Conservation (phyloP, 2,888 invertebrate species). For the Chorisops tibialis region DNA sequence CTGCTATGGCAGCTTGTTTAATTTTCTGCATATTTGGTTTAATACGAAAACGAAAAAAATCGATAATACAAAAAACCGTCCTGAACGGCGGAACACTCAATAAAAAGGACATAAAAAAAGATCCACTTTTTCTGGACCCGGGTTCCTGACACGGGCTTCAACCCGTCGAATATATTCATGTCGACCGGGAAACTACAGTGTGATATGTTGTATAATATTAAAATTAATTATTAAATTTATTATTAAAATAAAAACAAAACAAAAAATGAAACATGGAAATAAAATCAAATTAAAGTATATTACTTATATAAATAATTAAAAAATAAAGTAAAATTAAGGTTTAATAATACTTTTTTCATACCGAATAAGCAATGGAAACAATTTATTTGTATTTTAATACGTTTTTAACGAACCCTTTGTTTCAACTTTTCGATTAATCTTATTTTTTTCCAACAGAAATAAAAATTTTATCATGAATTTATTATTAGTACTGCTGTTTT, state of each 20-base stretch:
- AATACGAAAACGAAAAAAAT: conserved; percentile 57
- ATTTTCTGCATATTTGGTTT: conserved; percentile 60
- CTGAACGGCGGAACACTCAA: conserved; percentile 51
- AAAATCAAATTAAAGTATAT: conserved; percentile 7
- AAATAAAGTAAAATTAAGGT: too few species aligned
- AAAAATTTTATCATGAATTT: too few species aligned
- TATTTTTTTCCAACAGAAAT: too few species aligned
- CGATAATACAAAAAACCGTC: conserved; percentile 55
- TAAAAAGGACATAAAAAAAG: conserved; percentile 61
- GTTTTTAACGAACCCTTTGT: too few species aligned
- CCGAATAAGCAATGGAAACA: too few species aligned
- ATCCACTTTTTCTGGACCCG: conserved; percentile 52
- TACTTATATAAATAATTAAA: conserved; percentile 19
- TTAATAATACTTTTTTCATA: not conserved
- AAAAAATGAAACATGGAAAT: conserved; percentile 14
- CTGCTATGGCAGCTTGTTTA: conserved; percentile 57
- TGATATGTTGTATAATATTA: conserved; percentile 55
- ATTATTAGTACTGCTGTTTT: too few species aligned
- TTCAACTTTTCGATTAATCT: too few species aligned
- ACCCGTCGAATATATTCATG: conserved; percentile 89
- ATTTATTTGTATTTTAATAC: too few species aligned
- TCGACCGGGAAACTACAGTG: conserved; percentile 91
- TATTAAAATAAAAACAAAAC: conserved; percentile 30
- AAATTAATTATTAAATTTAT: conserved; percentile 27
- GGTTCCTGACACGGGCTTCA: conserved; percentile 86